Evolutionary conservation across 2,113 vertebrate genomes (phyloP).

Genomic region (Hemiscyllium ocellatum): DNA sequence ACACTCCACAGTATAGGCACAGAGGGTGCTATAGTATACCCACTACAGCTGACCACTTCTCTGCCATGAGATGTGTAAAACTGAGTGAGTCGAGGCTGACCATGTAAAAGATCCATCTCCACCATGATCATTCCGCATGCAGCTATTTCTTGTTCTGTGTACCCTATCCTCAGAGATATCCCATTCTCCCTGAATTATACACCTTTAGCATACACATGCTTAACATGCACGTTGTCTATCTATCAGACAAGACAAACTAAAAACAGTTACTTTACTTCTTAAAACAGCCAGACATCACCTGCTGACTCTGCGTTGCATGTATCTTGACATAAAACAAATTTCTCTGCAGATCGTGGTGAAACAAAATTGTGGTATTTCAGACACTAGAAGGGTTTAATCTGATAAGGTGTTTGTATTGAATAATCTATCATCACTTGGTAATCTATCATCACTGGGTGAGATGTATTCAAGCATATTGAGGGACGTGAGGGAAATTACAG

Average conservation of each 20-base stretch:
- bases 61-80: neutral
- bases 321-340: no score
- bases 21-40: no score
- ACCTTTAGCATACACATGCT: neutral
- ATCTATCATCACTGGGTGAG: neutral
- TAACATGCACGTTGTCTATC: neutral
- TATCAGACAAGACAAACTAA: no score
- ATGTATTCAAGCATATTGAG: neutral
- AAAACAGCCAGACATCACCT: no score
- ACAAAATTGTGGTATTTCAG: no score
- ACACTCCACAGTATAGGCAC: no score
- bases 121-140: no score
- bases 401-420: neutral
- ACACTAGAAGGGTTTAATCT: no score
- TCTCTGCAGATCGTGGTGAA: no score
- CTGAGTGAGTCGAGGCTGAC: neutral
- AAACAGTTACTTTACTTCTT: no score
- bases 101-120: neutral
- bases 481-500: neutral
- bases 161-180: no score
- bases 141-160: neutral
- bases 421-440: neutral
- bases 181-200: neutral
- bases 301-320: no score
- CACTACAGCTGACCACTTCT: neutral